Conservation (phyloP, 2,113 vertebrate genomes). For the Paratilapia polleni region DNA sequence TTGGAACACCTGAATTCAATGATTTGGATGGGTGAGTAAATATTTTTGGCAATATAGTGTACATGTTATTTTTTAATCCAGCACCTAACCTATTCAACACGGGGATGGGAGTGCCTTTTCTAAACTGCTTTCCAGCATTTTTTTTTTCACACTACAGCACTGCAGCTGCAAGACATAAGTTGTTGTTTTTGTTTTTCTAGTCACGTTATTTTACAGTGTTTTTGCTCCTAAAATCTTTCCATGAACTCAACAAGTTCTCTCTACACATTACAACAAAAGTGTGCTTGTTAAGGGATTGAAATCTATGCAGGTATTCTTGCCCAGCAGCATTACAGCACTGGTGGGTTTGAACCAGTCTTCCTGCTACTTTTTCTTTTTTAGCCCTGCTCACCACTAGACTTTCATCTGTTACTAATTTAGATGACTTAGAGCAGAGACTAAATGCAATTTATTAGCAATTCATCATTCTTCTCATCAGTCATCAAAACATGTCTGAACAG, state of each 20-base stretch:
- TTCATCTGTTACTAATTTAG: slow-evolving; percentile 42
- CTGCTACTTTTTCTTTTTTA: background rate
- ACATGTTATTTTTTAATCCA: too few species aligned
- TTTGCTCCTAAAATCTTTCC: background rate
- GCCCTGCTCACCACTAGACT: background rate
- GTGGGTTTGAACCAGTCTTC: background rate
- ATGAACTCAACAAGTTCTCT: rapidly evolving
- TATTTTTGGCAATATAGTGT: too few species aligned
- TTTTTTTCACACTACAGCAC: background rate
- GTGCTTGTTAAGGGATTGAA: background rate
- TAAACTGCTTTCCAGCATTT: too few species aligned
- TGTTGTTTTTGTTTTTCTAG: background rate
- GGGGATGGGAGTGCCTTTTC: too few species aligned
- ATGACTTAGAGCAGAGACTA: background rate
- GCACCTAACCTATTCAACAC: too few species aligned
- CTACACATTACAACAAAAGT: background rate
- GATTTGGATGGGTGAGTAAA: too few species aligned
- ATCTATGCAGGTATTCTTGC: background rate
- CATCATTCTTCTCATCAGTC: slow-evolving; percentile 24
- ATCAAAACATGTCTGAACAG: slow-evolving; percentile 47
- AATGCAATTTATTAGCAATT: slow-evolving; percentile 40
- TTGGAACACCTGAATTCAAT: too few species aligned
- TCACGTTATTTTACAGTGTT: background rate
- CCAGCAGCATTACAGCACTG: background rate
- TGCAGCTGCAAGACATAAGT: background rate